Base-by-base conservation (phyloP, 2,797 vertebrate genomes). In the Uromys caudimaculatus region DNA sequence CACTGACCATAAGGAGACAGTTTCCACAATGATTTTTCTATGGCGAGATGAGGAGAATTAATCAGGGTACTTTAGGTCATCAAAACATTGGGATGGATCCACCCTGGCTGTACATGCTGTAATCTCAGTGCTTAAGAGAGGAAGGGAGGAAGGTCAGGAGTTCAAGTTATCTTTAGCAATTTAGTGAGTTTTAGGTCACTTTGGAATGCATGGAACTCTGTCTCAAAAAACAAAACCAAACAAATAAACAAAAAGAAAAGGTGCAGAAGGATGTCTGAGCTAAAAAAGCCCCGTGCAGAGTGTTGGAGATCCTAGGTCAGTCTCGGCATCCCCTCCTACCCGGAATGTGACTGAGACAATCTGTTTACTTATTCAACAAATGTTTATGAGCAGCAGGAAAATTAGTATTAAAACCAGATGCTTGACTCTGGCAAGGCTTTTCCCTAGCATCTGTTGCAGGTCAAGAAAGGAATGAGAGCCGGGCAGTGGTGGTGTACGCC, bases 351-450 rank as follows among this genome's bases (percentile, higher is more conserved):
- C 21, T 67, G 44, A 67, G 13, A 12, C 60, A 21, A 5, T 12
- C 41, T 81, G 71, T 60, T 44, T 90, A 44, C 52, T 89, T 13
- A 47, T 73, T 90, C 64, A 93, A 95, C 29, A 85, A 38, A n/a
- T 67, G 41, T 81, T 79, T 64, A 81, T 67, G 64, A 56, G 54
- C 78, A 56, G 32, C 32, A 64, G 54, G 47, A 56, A 75, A 29
- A 56, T 16, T 85, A 71, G 47, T 23, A 67, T 84, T 90, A 44
- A 38, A 88, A 90, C 71, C 56, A 88, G 87, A 93, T 35, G 47
- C 38, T 35, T 73, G 32, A 67, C 60, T 88, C 75, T 85, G 56
- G 16, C 29, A 52, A 27, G n/a, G 85, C 41, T 50, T 79, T 12
- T 62, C 47, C 56, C 44, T 7, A 17, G 16, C 13, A 83, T 44